Base-by-base conservation (phyloP, 2,888 invertebrate genomes). In the Lacanobia wlatinum region DNA sequence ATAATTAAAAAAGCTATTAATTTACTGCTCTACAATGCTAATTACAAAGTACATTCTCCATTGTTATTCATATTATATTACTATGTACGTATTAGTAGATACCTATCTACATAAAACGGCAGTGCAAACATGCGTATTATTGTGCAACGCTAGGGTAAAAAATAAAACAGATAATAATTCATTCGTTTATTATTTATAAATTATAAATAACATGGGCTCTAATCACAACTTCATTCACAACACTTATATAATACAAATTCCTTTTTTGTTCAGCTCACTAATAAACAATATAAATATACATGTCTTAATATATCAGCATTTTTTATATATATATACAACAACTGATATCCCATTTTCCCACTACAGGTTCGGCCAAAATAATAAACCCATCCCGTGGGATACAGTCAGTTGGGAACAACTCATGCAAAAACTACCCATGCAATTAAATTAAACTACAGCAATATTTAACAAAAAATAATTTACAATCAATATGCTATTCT, bases 181-280 rank as follows among this genome's bases (percentile, higher is more conserved):
- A 93, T 90, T 92, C 82, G 82, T 96, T 96, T 95, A 94, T 94
- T 94, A 93, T 94, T n/a, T 88, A 85, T 88, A 90, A 87, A 89
- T 91, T 89, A 92, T 90, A 92, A 88, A 92, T 91, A 92, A 94
- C 94, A 95, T 88, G 89, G 91, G 91, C 88, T 84, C 82, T 92
- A 92, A 92, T 91, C 92, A 94, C 93, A 94, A 89, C 90, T 90
- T 88, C 90, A 89, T 88, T 90, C 88, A 87, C 82, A 90, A 91
- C 88, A 88, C 80, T 85, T 84, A 85, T 80, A 87, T 80, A 86
- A 87, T 80, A 89, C 84, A 89, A 75, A 72, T 28, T 70, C 73
- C 14, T 55, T 69, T 65, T 82, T 73, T 75, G 73, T 71, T 70
- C 63, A 73, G 43, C 64, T 64, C 70, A 63, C 67, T 21, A 52